Percentiles rank a stretch among this genome's conserved stretches.
These are phyloP conservation scores for Pedionomus torquatus DNA, from an alignment of 2,113 vertebrate species.

Conservation along the genomic window DNA sequence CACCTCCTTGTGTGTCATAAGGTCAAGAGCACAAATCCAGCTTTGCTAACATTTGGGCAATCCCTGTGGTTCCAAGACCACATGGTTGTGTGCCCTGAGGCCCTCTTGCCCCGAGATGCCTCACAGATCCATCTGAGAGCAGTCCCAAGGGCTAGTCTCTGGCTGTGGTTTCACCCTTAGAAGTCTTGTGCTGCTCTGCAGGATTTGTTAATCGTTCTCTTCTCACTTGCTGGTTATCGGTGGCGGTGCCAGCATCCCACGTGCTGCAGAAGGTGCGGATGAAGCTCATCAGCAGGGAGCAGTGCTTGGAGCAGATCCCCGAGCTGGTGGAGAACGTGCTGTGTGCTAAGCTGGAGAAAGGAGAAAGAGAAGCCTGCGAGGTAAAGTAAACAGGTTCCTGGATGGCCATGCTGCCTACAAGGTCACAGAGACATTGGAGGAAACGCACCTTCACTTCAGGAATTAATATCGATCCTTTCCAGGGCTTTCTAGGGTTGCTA, in stretches of 20 bases:
- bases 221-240: background rate
- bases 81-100: background rate
- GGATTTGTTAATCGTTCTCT: background rate
- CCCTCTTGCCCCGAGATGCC: background rate
- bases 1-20: background rate
- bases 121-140: background rate
- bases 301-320: background rate
- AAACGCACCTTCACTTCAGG: background rate
- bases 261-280: slow-evolving; percentile 9
- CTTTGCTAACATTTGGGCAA: background rate
- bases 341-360: slow-evolving; percentile 32
- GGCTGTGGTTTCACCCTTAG: background rate
- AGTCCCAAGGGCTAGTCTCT: background rate
- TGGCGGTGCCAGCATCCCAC: background rate
- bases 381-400: background rate
- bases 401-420: accelerated
- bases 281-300: slow-evolving; percentile 19
- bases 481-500: background rate
- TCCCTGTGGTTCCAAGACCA: background rate
- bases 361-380: slow-evolving; percentile 16
- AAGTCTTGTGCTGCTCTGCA: background rate
- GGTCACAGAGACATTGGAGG: too few relatives aligned
- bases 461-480: background rate
- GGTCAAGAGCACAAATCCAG: background rate
- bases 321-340: slow-evolving; percentile 9